A percentile compares a stretch with the other conserved stretches of the same genome.
These are phyloP conservation scores for Macaria liturata DNA, from an alignment of 2,888 invertebrate species.

Conservation along the genomic window DNA sequence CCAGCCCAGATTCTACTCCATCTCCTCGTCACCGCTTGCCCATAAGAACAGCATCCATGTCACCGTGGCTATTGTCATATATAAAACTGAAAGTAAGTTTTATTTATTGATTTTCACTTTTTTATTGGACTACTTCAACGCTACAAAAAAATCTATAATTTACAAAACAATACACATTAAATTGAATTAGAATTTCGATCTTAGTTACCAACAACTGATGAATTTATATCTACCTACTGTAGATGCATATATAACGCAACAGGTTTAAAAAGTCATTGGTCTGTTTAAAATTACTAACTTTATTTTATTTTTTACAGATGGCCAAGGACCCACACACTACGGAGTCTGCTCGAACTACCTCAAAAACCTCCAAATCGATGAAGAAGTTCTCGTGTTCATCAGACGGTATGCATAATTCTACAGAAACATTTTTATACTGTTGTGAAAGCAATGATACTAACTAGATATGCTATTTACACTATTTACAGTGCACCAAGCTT, in stretches of 20 bases:
- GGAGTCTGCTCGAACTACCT: constrained; percentile 97
- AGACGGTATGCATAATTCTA: constrained; percentile 85
- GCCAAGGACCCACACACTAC: constrained; percentile 90
- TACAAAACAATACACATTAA: no score
- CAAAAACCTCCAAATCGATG: constrained; percentile 85
- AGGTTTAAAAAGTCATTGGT: no score
- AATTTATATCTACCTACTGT: no score
- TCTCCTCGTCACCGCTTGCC: constrained; percentile 92
- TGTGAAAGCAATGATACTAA: constrained; percentile 17
- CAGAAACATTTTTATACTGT: not conserved
- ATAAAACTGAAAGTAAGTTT: constrained; percentile 88
- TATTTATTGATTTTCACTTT: no score
- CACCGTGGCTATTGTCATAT: constrained; percentile 95
- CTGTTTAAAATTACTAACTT: no score
- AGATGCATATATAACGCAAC: no score
- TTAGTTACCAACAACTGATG: no score
- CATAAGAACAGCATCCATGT: constrained; percentile 91
- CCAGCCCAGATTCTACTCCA: constrained; percentile 96
- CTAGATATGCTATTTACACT: constrained; percentile 61
- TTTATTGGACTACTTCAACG: no score
- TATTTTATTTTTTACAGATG: constrained; percentile 79
- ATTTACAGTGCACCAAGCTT: constrained; percentile 90
- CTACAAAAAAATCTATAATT: no score
- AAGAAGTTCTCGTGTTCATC: constrained; percentile 89
- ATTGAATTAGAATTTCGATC: no score